phyloP scores from a whole-genome alignment of 2,888 invertebrate genomes.

The Drosophila borealis region DNA sequence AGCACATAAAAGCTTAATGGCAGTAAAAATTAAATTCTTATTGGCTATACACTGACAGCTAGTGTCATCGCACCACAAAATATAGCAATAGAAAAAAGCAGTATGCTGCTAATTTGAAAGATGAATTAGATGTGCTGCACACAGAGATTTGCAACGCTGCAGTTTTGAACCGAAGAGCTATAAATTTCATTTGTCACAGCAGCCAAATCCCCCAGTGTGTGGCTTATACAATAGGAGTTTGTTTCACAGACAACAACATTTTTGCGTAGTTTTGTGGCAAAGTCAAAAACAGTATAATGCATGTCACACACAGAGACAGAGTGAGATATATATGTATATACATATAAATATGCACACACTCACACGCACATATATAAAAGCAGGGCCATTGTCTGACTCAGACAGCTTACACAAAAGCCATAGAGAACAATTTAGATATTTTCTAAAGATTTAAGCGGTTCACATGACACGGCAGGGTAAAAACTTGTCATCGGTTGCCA shows the following conservation, averaged over 20 bases:
- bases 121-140: conserved; percentile 71
- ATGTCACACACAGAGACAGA: conserved; percentile 59
- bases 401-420: conserved; percentile 77
- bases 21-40: not conserved
- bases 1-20: not conserved
- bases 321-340: conserved; percentile 8
- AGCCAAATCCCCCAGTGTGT: conserved; percentile 61
- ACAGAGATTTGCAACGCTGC: conserved; percentile 69
- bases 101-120: conserved; percentile 71
- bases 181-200: conserved; percentile 77
- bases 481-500: conserved; percentile 67
- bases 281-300: conserved; percentile 79
- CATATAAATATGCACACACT: conserved; percentile 5
- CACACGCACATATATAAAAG: conserved; percentile 10
- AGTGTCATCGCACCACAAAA: conserved; percentile 32
- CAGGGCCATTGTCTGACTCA: conserved; percentile 58
- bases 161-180: conserved; percentile 66
- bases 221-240: conserved; percentile 69
- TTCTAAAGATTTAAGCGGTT: conserved; percentile 74
- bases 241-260: conserved; percentile 60
- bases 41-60: conserved; percentile 2
- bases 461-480: conserved; percentile 52
- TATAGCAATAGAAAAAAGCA: conserved; percentile 28
- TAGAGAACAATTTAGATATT: conserved; percentile 77
- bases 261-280: conserved; percentile 74